Conservation (phyloP, 2,113 vertebrate species). For the Rhegmatorhina hoffmannsi region DNA sequence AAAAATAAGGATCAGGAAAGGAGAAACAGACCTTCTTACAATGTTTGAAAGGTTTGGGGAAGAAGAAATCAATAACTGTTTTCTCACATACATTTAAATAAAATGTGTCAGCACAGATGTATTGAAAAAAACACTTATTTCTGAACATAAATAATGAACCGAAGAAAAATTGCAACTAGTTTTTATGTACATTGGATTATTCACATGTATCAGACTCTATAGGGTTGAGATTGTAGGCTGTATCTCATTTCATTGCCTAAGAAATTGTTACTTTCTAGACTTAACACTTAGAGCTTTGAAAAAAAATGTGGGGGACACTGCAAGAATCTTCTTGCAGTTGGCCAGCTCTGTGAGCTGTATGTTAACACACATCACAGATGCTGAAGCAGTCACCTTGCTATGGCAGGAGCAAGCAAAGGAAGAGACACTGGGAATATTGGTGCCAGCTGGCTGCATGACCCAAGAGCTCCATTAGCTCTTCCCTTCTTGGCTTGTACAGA, state of each 20-base stretch:
- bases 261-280: background rate
- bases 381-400: background rate
- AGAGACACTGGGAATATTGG: background rate
- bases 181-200: background rate
- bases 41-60: background rate
- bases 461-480: background rate
- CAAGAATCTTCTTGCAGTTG: background rate
- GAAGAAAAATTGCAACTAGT: background rate
- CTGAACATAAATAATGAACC: background rate
- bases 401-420: background rate
- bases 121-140: background rate
- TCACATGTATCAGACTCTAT: background rate
- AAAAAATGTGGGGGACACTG: background rate
- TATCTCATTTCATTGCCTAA: background rate
- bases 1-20: background rate
- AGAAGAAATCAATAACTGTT: background rate
- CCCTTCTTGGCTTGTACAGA: background rate
- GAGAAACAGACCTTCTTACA: background rate
- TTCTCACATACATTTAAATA: background rate
- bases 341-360: background rate
- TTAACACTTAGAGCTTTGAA: background rate
- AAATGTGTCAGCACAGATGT: background rate
- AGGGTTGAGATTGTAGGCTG: background rate
- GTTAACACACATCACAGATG: rapidly evolving
- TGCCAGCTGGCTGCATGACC: background rate